Percentiles rank a stretch among this genome's conserved stretches.
These are phyloP conservation scores for Subanguina moxae DNA, from an alignment of 1,140 invertebrate genomes.

Conservation along the genomic window DNA sequence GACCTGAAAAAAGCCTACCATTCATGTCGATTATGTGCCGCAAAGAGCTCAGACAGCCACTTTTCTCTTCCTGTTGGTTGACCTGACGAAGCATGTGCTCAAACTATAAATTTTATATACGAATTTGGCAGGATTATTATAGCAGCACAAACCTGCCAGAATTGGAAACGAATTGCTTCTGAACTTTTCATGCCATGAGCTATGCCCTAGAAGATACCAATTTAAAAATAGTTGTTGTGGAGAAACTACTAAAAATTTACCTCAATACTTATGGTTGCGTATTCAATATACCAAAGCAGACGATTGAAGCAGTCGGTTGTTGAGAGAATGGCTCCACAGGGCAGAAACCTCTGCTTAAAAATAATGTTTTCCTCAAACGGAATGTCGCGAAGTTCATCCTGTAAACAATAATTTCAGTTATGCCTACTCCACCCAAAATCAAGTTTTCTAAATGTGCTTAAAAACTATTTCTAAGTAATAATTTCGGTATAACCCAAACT, in stretches of 20 bases:
- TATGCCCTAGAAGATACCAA: conserved; percentile 42
- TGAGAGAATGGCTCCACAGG: conserved; percentile 47
- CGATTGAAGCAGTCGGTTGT: conserved; percentile 51
- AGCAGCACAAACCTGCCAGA: conserved; percentile 39
- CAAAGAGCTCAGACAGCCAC: conserved; percentile 49
- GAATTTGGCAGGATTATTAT: too few species aligned
- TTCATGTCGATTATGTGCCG: conserved; percentile 57
- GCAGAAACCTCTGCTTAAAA: conserved; percentile 48
- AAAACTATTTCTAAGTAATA: too few species aligned
- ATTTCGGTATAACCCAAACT: too few species aligned
- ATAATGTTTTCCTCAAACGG: conserved; percentile 57
- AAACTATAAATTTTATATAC: conserved; percentile 23
- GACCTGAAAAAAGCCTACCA: conserved; percentile 4
- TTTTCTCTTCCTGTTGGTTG: conserved; percentile 54
- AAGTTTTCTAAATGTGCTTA: too few species aligned
- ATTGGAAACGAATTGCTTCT: conserved; percentile 53
- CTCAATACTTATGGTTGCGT: conserved; percentile 55
- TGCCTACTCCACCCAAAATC: not conserved
- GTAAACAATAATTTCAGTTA: conserved; percentile 14
- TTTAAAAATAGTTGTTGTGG: conserved; percentile 8
- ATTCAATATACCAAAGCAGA: conserved; percentile 58
- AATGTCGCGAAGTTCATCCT: conserved; percentile 52
- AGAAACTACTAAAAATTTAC: conserved; percentile 33
- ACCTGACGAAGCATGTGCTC: conserved; percentile 58
- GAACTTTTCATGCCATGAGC: conserved; percentile 52